Evolutionary conservation across 2,888 invertebrate species (phyloP), one percentile per base, ranked within the genome.

Genomic region (Drosophila borealis): DNA sequence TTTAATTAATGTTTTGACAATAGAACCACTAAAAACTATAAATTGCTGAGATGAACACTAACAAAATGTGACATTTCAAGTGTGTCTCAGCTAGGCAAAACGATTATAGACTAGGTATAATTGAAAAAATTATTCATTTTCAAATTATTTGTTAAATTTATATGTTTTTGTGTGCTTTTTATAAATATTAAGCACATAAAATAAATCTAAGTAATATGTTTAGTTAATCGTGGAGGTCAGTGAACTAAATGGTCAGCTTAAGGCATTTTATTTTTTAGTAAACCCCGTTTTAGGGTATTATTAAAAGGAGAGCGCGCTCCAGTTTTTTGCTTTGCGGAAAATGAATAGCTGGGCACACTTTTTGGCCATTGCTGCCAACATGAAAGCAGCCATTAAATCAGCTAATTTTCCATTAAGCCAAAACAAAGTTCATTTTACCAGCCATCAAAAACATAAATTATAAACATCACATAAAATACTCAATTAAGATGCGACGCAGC

Each of bases 381-480:
- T 44, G 37, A 51, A 55, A 51, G 55, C 51, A 46, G 44, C 25
- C 71, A 81, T 74, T 70, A 68, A 80, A 85, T 66, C 67, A 66
- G 59, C 70, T 70, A 66, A 83, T 79, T 79, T 81, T 62, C 61
- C 60, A 86, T 77, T 73, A 78, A 54, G 56, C 68, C 36, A 56
- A 53, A 68, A 62, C 48, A 76, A 51, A 70, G 59, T 66, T 62
- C 70, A 66, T 63, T 81, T 77, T 60, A 68, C 21, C 63, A 72
- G 66, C 63, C 74, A 83, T 70, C 61, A 65, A 55, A 54, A 57
- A 53, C 74, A 86, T 83, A 82, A 82, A 86, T 82, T 82, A 83
- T 81, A 79, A 83, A 72, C 77, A 82, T 34, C 74, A 55, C 70
- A 76, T 66, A 69, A 78, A 80, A 79, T 83, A 77, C 74, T 82